Evolutionary conservation across 2,888 invertebrate species (phyloP).

Genomic region (Cryptops parisi): DNA sequence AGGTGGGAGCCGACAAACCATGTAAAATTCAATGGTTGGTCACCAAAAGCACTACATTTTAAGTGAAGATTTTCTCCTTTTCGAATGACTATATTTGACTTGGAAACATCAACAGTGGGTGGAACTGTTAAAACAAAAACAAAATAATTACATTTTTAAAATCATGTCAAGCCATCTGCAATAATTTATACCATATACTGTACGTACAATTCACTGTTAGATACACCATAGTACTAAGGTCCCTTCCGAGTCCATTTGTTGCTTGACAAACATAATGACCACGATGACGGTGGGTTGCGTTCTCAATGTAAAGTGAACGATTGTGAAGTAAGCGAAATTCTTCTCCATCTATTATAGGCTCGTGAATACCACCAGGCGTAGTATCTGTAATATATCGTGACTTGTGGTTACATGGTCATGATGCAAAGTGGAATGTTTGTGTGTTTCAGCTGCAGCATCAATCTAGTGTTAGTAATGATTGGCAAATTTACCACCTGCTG

Average conservation of each 20-base stretch:
- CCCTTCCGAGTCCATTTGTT: slow-evolving; percentile 31
- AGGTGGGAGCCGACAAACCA: slow-evolving; percentile 8
- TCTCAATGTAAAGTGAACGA: slow-evolving; percentile 12
- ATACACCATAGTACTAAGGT: slow-evolving; percentile 31
- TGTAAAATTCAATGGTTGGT: slow-evolving; percentile 12
- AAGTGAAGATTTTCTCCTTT: slow-evolving; percentile 13
- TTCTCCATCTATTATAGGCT: slow-evolving; percentile 17
- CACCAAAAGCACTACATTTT: slow-evolving; percentile 7
- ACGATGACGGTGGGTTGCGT: slow-evolving; percentile 9
- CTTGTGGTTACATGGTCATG: too few species aligned
- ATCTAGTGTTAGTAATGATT: too few species aligned
- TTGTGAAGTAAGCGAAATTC: slow-evolving; percentile 14
- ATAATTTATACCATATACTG: not conserved
- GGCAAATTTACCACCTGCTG: slow-evolving; percentile 17
- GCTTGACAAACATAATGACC: slow-evolving; percentile 33
- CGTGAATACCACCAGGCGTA: slow-evolving; percentile 25
- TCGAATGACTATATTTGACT: slow-evolving; percentile 1
- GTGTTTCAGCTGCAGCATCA: too few species aligned
- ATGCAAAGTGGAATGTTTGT: too few species aligned
- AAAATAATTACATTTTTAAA: too few species aligned
- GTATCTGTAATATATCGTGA: slow-evolving; percentile 13
- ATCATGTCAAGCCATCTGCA: not conserved
- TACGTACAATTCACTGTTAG: slow-evolving; percentile 32
- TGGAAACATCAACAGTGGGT: slow-evolving; percentile 7
- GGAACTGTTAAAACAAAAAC: slow-evolving; percentile 7